Base-by-base conservation (phyloP, 2,113 vertebrate genomes). In the Cyrtonyx montezumae region DNA sequence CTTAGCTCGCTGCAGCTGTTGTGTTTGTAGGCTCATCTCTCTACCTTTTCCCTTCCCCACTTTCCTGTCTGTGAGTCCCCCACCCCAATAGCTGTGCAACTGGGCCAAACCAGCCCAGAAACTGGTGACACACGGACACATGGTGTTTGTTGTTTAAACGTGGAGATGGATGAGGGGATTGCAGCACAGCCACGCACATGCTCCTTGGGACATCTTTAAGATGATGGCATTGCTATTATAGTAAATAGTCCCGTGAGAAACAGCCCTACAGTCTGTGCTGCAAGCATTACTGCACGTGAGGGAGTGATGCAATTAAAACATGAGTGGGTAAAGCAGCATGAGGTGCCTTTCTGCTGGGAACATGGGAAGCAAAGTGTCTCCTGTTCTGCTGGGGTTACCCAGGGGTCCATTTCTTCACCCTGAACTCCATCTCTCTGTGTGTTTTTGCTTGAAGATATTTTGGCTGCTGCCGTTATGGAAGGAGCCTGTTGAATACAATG, bases 241-340 rank as follows among this genome's bases (percentile, higher is more conserved):
- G 13, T 37, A 53, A 75, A 28, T 5, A 20, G 78, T 48, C 46
- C 48, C 8, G 1, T 22, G 36, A 22, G 42, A 12, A 45, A 23
- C 71, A 28, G 37, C 58, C 40, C 56, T 26, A 1, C 78, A 40
- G 2, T 69, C 55, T 5, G 61, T 8, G n/a, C 6, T 34, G 56
- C 6, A 22, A 59, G 68, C 4, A 4, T 45, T 34, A 9, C 51
- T 48, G 45, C 63, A 66, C 22, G 0, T 11, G 66, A 40, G 49
- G 55, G 84, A 93, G 67, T 49, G 10, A 19, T 49, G 76, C 71
- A 13, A 3, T 75, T 70, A 46, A 45, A 88, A 16, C 67, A 13
- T 26, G 3, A 3, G 76, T 42, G 73, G 56, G 45, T n/a, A 2
- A 1, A 6, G 61, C 78, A 40, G 53, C 0, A 1, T 10, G 66